Conservation (phyloP, 2,888 invertebrate genomes). For the Microdon myrmicae region DNA sequence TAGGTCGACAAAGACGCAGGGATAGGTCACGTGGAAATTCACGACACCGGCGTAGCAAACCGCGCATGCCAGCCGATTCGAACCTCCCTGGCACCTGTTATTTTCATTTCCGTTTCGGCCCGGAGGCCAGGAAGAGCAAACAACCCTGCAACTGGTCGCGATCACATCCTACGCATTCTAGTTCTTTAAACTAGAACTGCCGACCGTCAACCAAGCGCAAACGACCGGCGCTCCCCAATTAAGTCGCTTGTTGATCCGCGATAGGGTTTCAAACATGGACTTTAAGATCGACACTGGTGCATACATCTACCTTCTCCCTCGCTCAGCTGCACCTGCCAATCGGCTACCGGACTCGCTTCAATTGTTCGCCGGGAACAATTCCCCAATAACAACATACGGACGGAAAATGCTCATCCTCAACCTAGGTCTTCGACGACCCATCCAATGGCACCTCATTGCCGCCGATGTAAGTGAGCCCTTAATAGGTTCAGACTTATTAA, state of each 20-base stretch:
- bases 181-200: slow-evolving; percentile 22
- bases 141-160: slow-evolving; percentile 8
- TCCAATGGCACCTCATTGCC: too few species aligned
- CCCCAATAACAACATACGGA: slow-evolving; percentile 8
- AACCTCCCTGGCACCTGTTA: too few species aligned
- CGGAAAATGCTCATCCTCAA: slow-evolving; percentile 1
- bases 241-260: slow-evolving; percentile 10
- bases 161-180: too few species aligned
- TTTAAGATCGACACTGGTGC: slow-evolving; percentile 19
- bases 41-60: too few species aligned
- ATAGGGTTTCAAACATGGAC: background rate
- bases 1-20: too few species aligned
- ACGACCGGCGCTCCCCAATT: slow-evolving; percentile 1
- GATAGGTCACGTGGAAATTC: too few species aligned
- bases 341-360: too few species aligned
- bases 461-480: too few species aligned
- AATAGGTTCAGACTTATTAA: too few species aligned
- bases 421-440: slow-evolving; percentile 7
- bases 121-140: slow-evolving; percentile 5
- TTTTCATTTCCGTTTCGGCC: too few species aligned
- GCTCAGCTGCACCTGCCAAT: too few species aligned
- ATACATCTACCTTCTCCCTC: slow-evolving; percentile 7
- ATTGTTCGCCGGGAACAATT: slow-evolving; percentile 8
- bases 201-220: slow-evolving; percentile 9
- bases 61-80: too few species aligned